A percentile compares a stretch with the other conserved stretches of the same genome.
phyloP scores from a whole-genome alignment of 2,888 invertebrate genomes.

The Heteromyza rotundicornis region DNA sequence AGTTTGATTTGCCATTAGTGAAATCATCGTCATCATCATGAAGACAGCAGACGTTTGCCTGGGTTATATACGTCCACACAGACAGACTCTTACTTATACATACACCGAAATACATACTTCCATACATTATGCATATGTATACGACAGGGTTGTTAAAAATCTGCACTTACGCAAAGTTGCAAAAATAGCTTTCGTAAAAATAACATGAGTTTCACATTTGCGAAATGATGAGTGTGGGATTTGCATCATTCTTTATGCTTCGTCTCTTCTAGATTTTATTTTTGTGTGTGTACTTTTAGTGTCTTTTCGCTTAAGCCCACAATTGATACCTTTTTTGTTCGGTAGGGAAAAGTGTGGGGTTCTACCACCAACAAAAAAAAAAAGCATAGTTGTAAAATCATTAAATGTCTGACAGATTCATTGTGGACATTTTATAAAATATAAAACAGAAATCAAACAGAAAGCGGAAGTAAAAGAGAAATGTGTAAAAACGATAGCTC shows the following conservation, averaged over 20 bases:
- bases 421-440: background rate
- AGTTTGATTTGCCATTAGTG: too few species aligned
- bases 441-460: too few species aligned
- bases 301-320: too few species aligned
- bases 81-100: conserved; percentile 8
- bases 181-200: too few species aligned
- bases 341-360: background rate
- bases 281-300: too few species aligned
- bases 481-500: conserved; percentile 12
- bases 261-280: too few species aligned
- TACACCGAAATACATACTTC: background rate
- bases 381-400: background rate
- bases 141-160: background rate
- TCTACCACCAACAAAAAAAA: background rate
- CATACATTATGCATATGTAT: background rate
- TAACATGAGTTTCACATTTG: conserved; percentile 12
- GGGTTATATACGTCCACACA: conserved; percentile 14
- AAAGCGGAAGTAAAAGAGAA: background rate
- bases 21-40: too few species aligned
- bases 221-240: conserved; percentile 5
- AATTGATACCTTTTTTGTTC: too few species aligned
- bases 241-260: too few species aligned
- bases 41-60: background rate
- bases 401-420: conserved; percentile 11
- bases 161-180: too few species aligned